Evolutionary conservation across 2,888 invertebrate species (phyloP), one percentile per base, ranked within the genome.

Genomic region (Ectropis crepuscularia): DNA sequence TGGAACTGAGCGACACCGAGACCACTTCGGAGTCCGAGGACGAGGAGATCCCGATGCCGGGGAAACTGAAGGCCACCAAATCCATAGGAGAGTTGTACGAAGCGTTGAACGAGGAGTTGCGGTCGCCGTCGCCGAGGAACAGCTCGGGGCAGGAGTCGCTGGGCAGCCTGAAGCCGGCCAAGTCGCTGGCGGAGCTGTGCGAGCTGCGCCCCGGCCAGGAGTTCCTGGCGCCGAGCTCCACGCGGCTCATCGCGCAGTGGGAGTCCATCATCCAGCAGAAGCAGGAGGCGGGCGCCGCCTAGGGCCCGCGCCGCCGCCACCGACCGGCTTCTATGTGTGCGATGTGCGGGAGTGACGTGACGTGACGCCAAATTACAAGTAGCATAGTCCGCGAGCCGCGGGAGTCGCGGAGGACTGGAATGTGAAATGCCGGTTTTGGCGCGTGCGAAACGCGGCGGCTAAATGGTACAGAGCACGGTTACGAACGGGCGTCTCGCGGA

Each of bases 161-260:
- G 54, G 90, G 92, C 42, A 83, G 94, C 58, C 79, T 96, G 75
- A 95, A 95, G 79, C 95, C 95, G 47, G 95, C 96, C 4, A 92
- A 95, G 80, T 95, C 95, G 0, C 84, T 96, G 74, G 96, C 96
- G 2, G 94, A 95, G 78, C 84, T 96, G 63, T 95, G 95, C 81
- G 95, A 95, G 79, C 89, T 95, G 54, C 90, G 89, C 51, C 95
- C 95, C 38, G 95, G 95, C 36, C 95, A 95, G 78, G 94, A 94
- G 77, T 91, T 91, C 74, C 92, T 94, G 16, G 94, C 95, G 54
- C 95, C 96, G 10, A 95, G 95, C 77, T 95, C 96, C 48, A 94
- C 94, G 67, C 90, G 94, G 49, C 92, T 97, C 68, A 97, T 97
- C 77, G 96, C 96, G 72, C 95, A 96, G 85, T 97, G 97, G 96